Percentiles rank a stretch among this genome's conserved stretches.
Evolutionary conservation across 1,140 invertebrate species (phyloP).

Genomic region (Drosophila malerkotliana): DNA sequence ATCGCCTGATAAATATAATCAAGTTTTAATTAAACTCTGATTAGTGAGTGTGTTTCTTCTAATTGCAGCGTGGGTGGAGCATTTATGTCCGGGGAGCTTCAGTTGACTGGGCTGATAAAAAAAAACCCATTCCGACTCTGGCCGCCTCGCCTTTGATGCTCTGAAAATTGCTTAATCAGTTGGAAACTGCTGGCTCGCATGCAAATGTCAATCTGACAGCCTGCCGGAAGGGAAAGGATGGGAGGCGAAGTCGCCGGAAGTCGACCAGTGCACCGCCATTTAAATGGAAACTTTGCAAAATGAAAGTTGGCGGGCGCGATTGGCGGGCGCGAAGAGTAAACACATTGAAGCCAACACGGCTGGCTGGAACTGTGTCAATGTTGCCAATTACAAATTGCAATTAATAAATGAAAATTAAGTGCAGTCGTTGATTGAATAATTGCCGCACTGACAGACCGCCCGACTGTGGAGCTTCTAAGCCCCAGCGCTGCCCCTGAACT

Average conservation of each 20-base stretch:
- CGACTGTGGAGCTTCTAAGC: constrained; percentile 36
- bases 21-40: constrained; percentile 55
- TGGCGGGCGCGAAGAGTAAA: constrained; percentile 11
- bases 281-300: constrained; percentile 59
- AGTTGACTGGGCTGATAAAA: constrained; percentile 24
- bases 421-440: constrained; percentile 53
- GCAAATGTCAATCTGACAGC: constrained; percentile 60
- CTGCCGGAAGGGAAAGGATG: constrained; percentile 30
- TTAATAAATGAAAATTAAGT: constrained; percentile 63
- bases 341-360: neutral
- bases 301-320: constrained; percentile 44
- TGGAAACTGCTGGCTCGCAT: constrained; percentile 58
- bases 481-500: constrained; percentile 46
- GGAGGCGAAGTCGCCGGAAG: constrained; percentile 33
- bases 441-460: constrained; percentile 26
- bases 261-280: constrained; percentile 33
- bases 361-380: constrained; percentile 58
- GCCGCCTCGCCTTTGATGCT: neutral
- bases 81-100: neutral
- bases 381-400: constrained; percentile 59
- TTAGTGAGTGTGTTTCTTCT: constrained; percentile 22
- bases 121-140: neutral
- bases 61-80: constrained; percentile 21
- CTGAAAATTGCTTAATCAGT: constrained; percentile 62
- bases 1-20: constrained; percentile 44